A percentile compares a stretch with the other conserved stretches of the same genome.
Conservation (phyloP, 1,140 invertebrate genomes). For the Bathynomus jamesi region DNA sequence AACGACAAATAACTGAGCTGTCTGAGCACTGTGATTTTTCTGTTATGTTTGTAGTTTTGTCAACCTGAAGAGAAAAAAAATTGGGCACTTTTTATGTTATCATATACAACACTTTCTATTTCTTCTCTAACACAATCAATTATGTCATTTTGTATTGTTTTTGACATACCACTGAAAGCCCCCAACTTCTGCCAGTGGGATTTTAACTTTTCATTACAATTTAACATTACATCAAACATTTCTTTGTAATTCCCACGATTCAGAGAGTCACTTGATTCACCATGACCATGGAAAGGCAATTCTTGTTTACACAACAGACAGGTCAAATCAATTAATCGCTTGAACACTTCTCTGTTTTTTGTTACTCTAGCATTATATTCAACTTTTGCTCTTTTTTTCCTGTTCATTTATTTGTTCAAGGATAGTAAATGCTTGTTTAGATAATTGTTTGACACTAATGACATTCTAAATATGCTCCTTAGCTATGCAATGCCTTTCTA, state of each 20-base stretch:
- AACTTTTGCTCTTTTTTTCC: not conserved
- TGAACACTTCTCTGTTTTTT: not conserved
- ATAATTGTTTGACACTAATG: not conserved
- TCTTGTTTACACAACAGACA: not conserved
- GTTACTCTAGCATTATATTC: not conserved
- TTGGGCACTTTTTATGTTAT: conserved; percentile 10
- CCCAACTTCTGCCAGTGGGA: conserved; percentile 16
- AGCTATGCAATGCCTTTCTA: not conserved
- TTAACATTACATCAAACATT: conserved; percentile 1
- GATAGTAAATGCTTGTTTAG: not conserved
- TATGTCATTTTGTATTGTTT: conserved; percentile 31
- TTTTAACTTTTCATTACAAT: conserved; percentile 9
- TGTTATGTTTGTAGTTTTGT: conserved; percentile 24
- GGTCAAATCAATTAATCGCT: not conserved
- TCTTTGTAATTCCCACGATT: conserved; percentile 16
- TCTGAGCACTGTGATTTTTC: conserved; percentile 17
- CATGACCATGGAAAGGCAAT: conserved; percentile 8
- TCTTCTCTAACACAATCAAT: conserved; percentile 19
- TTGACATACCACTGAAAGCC: conserved; percentile 4
- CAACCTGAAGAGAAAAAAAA: conserved; percentile 23
- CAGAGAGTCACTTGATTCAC: conserved; percentile 4
- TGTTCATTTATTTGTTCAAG: not conserved
- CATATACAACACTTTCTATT: conserved; percentile 7
- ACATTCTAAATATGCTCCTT: not conserved
- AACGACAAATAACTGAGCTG: conserved; percentile 24